Evolutionary conservation across 1,140 invertebrate species (phyloP), one percentile per base, ranked within the genome.

Genomic region (Leptestheria dahalacensis): DNA sequence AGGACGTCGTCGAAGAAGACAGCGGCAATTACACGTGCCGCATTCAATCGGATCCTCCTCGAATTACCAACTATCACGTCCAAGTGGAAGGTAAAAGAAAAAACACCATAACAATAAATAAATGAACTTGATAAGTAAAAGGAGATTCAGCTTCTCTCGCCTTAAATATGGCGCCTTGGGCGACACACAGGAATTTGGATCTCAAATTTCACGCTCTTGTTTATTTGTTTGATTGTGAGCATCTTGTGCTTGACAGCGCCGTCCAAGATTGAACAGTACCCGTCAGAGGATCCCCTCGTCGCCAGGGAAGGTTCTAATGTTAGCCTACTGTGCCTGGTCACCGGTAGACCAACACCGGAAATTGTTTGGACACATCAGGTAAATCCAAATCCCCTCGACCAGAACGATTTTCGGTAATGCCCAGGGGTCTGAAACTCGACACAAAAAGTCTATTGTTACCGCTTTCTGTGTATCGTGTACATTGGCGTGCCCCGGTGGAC

Each of bases 61-160:
- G 53, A 23, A 33, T 6, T 20, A 56, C 53, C 41, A 33, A 18
- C 20, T 56, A 56, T 20, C 20, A 56, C 23, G 53, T 56, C 23
- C 26, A 56, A 56, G 53, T 56, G 10, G 53, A 56, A 56, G 53
- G 53, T 56, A 41, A 41, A 41, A 41, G 33, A 6, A 15, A 41
- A 9, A 41, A 41, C 15, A 9, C 33, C 33, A 6, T 41, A 41
- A 9, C 33, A 41, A 41, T n/a, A n/a, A n/a, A n/a, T n/a, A n/a
- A n/a, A n/a, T n/a, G n/a, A n/a, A n/a, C n/a, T n/a, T n/a, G n/a
- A n/a, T n/a, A n/a, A n/a, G n/a, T n/a, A n/a, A n/a, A n/a, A n/a
- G n/a, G n/a, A n/a, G n/a, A n/a, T n/a, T n/a, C n/a, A n/a, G n/a
- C n/a, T n/a, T n/a, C 6, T 41, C 15, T 9, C 33, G 6, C 33